phyloP scores from a whole-genome alignment of 2,888 invertebrate genomes.

The Entomobrya multifasciata region DNA sequence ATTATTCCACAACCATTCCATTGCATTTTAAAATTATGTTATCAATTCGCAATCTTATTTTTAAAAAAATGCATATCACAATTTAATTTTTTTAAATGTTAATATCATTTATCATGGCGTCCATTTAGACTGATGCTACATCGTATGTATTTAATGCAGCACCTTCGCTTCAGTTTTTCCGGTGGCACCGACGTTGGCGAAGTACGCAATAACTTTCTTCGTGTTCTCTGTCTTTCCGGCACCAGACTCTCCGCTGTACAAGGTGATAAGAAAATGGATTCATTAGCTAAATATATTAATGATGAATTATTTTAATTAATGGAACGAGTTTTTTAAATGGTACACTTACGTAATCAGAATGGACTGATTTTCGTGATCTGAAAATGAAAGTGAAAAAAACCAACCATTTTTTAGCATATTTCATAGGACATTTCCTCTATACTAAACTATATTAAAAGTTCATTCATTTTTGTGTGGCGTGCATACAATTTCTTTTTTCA shows the following conservation, averaged over 20 bases:
- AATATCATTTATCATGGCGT: too few relatives aligned
- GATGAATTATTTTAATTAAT: background rate
- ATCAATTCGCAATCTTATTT: too few relatives aligned
- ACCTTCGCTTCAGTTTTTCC: slow-evolving; percentile 85
- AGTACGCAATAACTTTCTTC: slow-evolving; percentile 99
- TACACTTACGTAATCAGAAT: slow-evolving; percentile 99
- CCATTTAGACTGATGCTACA: too few relatives aligned
- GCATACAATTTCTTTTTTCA: background rate
- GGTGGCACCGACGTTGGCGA: slow-evolving; percentile 96
- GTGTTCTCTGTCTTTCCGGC: slow-evolving; percentile 99
- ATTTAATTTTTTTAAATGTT: too few relatives aligned
- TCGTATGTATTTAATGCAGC: too few relatives aligned
- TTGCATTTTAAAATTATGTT: too few relatives aligned
- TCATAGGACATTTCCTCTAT: too few relatives aligned
- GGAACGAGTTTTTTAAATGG: too few relatives aligned
- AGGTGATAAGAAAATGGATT: background rate
- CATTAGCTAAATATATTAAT: background rate
- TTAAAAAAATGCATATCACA: too few relatives aligned
- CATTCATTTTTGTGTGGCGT: slow-evolving; percentile 14
- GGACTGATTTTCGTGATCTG: slow-evolving; percentile 90
- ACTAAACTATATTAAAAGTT: background rate
- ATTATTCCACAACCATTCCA: background rate
- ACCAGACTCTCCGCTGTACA: slow-evolving; percentile 95
- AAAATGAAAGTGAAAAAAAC: slow-evolving; percentile 16
- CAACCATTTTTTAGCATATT: too few relatives aligned